These are phyloP conservation scores for Hyla sarda DNA, from an alignment of 2,113 vertebrate genomes.

Conservation along the genomic window DNA sequence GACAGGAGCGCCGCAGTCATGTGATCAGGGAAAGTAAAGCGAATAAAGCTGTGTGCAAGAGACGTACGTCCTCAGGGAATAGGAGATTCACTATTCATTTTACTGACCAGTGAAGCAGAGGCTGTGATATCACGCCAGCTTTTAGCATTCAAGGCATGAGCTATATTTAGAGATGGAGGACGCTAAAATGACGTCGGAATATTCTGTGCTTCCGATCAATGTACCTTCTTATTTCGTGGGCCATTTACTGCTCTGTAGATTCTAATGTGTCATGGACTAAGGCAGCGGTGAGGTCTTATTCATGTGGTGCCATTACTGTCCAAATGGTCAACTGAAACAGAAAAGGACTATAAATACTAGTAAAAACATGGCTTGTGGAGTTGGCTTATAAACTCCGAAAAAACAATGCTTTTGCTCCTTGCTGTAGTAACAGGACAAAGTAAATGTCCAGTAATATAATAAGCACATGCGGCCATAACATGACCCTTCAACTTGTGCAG, in stretches of 20 bases:
- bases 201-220: neutral
- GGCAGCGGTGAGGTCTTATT: neutral
- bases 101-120: conserved; percentile 43
- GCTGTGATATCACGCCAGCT: neutral
- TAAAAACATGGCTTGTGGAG: no score
- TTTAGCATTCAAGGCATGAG: neutral
- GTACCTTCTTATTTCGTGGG: neutral
- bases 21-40: conserved; percentile 2
- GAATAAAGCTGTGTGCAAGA: conserved; percentile 3
- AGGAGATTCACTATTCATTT: conserved; percentile 26
- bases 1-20: neutral
- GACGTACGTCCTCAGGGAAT: conserved; percentile 8
- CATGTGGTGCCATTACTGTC: no score
- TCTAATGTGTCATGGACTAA: neutral
- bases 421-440: no score
- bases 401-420: no score
- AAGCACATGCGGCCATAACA: no score
- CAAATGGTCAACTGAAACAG: no score
- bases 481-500: no score
- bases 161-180: conserved; percentile 7
- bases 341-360: no score
- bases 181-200: neutral
- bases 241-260: neutral
- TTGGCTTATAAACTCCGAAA: no score
- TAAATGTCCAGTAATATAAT: no score